Evolutionary conservation across 1,140 invertebrate genomes (phyloP).

Genomic region (Drosophila nigromelanica): DNA sequence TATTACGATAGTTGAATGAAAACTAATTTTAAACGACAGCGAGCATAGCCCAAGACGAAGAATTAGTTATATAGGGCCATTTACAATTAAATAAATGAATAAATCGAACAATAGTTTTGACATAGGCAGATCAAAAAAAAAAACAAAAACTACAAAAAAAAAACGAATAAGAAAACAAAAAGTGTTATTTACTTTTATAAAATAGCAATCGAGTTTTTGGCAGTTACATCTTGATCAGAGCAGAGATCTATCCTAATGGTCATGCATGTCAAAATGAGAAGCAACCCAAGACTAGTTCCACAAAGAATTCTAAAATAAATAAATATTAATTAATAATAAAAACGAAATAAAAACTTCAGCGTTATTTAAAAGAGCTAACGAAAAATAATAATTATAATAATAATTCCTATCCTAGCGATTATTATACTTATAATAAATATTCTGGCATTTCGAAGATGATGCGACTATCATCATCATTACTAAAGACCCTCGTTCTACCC

Average conservation of each 20-base stretch:
- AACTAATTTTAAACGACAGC: constrained; percentile 49
- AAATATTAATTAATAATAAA: neutral
- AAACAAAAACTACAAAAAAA: neutral
- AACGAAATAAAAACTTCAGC: constrained; percentile 1
- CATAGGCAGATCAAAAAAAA: constrained; percentile 19
- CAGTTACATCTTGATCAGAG: constrained; percentile 29
- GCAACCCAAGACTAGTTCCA: constrained; percentile 54
- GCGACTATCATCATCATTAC: constrained; percentile 19
- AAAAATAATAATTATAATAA: constrained; percentile 35
- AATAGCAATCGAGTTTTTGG: constrained; percentile 40
- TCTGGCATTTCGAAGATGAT: constrained; percentile 48
- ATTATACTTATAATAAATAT: constrained; percentile 50
- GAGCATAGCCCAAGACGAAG: constrained; percentile 13
- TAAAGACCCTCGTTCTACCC: constrained; percentile 48
- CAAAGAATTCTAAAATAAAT: constrained; percentile 30
- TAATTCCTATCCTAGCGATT: constrained; percentile 56
- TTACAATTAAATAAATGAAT: constrained; percentile 51
- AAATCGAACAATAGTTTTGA: constrained; percentile 61
- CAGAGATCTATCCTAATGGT: constrained; percentile 31
- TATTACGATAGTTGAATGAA: constrained; percentile 61
- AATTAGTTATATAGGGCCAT: constrained; percentile 61
- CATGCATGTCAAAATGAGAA: constrained; percentile 22
- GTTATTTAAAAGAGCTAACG: constrained; percentile 19
- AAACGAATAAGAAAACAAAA: neutral
- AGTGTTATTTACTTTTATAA: constrained; percentile 61